Evolutionary conservation across 2,888 invertebrate genomes (phyloP).

Genomic region (Axea sp.): DNA sequence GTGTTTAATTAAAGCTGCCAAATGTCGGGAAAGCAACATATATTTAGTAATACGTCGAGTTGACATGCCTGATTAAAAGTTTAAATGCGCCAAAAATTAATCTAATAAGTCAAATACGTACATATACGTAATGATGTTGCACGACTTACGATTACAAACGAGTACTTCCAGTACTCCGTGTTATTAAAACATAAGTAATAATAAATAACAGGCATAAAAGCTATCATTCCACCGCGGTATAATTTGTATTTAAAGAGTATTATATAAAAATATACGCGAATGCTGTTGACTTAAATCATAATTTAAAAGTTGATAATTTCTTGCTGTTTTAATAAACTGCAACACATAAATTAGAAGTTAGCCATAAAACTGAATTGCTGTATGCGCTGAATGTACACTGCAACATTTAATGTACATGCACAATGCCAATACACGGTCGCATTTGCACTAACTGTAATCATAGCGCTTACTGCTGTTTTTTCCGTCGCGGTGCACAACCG

Average conservation of each 20-base stretch:
- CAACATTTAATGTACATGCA: constrained; percentile 27
- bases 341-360: constrained; percentile 9
- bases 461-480: constrained; percentile 44
- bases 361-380: constrained; percentile 26
- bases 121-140: background rate
- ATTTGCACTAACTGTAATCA: constrained; percentile 46
- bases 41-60: constrained; percentile 11
- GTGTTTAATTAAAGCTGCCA: constrained; percentile 22
- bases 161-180: too few species aligned
- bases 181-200: too few species aligned
- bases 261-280: too few species aligned
- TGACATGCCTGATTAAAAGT: constrained; percentile 38
- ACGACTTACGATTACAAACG: too few species aligned
- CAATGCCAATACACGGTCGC: constrained; percentile 22
- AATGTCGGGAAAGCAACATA: constrained; percentile 2
- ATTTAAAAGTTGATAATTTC: too few species aligned
- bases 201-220: too few species aligned
- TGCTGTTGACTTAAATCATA: too few species aligned
- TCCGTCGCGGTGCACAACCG: constrained; percentile 26
- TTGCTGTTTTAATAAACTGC: too few species aligned
- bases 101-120: background rate
- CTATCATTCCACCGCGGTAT: too few species aligned
- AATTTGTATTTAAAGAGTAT: too few species aligned
- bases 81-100: constrained; percentile 15
- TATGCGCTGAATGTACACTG: constrained; percentile 15